Conservation (phyloP, 2,797 vertebrate genomes). For the Euphonia xanthogaster region DNA sequence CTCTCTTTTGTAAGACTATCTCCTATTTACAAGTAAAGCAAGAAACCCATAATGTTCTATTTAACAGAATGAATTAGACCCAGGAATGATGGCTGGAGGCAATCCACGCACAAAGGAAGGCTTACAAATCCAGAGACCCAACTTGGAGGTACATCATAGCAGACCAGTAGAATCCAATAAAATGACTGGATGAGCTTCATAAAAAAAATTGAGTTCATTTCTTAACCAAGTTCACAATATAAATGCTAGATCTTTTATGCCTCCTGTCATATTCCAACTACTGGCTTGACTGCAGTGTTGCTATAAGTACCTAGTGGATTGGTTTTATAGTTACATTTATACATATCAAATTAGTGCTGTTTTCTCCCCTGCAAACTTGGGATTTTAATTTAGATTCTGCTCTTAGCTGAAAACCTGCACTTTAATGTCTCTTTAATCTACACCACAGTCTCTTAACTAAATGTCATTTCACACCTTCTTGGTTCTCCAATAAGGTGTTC, state of each 20-base stretch:
- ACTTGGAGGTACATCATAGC: background rate
- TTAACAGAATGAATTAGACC: background rate
- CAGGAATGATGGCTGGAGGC: background rate
- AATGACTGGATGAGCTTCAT: background rate
- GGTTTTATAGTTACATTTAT: slow-evolving; percentile 17
- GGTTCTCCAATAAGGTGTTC: slow-evolving; percentile 58
- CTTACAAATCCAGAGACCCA: background rate
- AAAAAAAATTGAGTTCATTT: background rate
- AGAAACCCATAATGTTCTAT: background rate
- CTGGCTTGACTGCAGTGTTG: background rate
- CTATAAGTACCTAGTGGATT: background rate
- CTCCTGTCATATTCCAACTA: background rate
- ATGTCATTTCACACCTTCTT: slow-evolving; percentile 66
- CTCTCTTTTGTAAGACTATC: background rate
- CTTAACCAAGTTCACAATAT: background rate
- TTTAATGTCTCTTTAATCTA: slow-evolving; percentile 59
- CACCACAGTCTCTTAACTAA: slow-evolving; percentile 47
- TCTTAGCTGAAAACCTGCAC: slow-evolving; percentile 34
- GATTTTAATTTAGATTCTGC: slow-evolving; percentile 41
- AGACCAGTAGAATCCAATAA: background rate
- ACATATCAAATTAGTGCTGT: slow-evolving; percentile 25
- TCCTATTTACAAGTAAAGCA: background rate
- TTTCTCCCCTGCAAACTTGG: background rate
- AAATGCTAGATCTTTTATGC: background rate
- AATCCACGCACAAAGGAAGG: background rate